A percentile compares a stretch with the other conserved stretches of the same genome.
Evolutionary conservation across 2,113 vertebrate genomes (phyloP).

Genomic region (Xiphophorus couchianus): DNA sequence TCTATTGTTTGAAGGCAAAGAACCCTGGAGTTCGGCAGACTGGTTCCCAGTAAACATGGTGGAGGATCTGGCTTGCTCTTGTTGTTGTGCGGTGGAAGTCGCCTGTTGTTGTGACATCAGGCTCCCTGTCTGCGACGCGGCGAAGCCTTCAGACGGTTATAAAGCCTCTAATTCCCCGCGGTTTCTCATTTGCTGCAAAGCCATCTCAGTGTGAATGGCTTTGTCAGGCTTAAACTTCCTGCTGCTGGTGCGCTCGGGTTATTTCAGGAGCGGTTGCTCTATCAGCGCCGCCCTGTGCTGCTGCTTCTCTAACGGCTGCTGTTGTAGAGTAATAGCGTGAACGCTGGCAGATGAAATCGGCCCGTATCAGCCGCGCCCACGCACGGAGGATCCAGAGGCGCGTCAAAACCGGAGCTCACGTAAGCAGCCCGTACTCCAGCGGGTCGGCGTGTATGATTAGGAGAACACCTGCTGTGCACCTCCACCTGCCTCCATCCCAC

Average conservation of each 20-base stretch:
- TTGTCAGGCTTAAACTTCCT: constrained; percentile 50
- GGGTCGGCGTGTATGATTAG: constrained; percentile 70
- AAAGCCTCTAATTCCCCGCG: constrained; percentile 37
- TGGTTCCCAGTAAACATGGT: constrained; percentile 20
- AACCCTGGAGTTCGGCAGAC: neutral
- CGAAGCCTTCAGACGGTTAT: constrained; percentile 25
- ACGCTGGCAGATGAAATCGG: constrained; percentile 65
- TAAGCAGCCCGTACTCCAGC: constrained; percentile 71
- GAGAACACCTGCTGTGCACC: constrained; percentile 54
- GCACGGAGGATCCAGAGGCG: constrained; percentile 74
- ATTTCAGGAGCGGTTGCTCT: constrained; percentile 45
- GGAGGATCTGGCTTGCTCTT: constrained; percentile 36
- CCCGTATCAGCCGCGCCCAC: constrained; percentile 77
- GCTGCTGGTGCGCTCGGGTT: constrained; percentile 34
- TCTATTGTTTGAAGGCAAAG: constrained; percentile 43
- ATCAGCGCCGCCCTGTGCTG: constrained; percentile 21
- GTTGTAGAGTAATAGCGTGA: constrained; percentile 61
- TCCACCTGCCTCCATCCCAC: constrained; percentile 21
- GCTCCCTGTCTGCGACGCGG: constrained; percentile 30
- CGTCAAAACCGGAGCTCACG: constrained; percentile 68
- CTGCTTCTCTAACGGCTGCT: constrained; percentile 55
- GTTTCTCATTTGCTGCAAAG: constrained; percentile 37
- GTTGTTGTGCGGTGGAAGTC: constrained; percentile 15
- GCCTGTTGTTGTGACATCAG: constrained; percentile 30
- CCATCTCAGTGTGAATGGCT: constrained; percentile 51